These are phyloP conservation scores for Smittia aterrima DNA, from an alignment of 2,888 invertebrate species.

Conservation along the genomic window DNA sequence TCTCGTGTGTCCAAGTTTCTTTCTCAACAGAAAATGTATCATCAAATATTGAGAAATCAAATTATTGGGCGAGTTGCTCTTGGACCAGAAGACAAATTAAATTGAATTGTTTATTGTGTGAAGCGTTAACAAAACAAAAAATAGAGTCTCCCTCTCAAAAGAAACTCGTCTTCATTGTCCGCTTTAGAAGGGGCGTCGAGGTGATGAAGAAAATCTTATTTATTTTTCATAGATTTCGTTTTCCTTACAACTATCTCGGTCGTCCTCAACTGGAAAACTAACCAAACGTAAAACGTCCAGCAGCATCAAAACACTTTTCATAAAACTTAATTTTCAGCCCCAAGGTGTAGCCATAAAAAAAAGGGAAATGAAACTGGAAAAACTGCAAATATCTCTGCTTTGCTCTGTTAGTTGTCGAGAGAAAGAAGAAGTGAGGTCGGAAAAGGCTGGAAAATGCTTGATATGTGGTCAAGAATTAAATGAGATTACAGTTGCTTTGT, in stretches of 20 bases:
- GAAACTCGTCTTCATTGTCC: background rate
- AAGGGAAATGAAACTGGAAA: background rate
- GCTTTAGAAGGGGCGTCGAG: background rate
- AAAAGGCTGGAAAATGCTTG: constrained; percentile 25
- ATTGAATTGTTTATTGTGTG: constrained; percentile 39
- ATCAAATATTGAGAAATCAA: constrained; percentile 37
- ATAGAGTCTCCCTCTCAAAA: background rate
- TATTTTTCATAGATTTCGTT: constrained; percentile 15
- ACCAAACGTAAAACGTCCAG: background rate
- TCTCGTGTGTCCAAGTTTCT: constrained; percentile 8
- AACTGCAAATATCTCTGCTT: background rate
- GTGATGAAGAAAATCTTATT: constrained; percentile 16
- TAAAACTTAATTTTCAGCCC: background rate
- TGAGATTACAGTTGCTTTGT: constrained; percentile 32
- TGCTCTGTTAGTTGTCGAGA: background rate
- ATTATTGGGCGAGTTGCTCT: constrained; percentile 22
- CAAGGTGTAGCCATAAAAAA: constrained; percentile 4
- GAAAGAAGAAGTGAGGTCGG: background rate
- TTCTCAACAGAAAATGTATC: constrained; percentile 2
- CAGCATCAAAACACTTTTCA: constrained; percentile 1
- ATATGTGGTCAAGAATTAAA: constrained; percentile 40
- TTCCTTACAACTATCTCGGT: background rate
- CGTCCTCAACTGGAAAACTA: background rate
- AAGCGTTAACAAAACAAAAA: constrained; percentile 10
- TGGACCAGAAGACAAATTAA: constrained; percentile 29